Evolutionary conservation across 2,888 invertebrate species (phyloP), one percentile per base, ranked within the genome.

Genomic region (Lottia scabra): DNA sequence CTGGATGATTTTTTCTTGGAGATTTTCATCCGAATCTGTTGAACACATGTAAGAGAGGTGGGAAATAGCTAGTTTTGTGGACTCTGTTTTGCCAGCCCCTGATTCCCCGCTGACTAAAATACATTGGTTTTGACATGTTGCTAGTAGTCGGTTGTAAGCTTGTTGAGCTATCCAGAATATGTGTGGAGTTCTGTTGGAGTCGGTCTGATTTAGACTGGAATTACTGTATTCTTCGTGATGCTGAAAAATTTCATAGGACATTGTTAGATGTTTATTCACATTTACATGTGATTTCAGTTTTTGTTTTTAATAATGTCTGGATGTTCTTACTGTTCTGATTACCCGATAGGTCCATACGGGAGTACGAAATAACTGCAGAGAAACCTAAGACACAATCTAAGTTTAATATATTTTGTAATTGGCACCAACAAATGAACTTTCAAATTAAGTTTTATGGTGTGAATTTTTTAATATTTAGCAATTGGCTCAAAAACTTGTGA

Each of bases 101-200:
- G 81, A 81, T 68, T 85, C 85, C 16, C 85, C 85, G 65, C 82
- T 81, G 71, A 85, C 81, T 15, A 84, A 77, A 65, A 83, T 81
- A 68, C 81, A 83, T 72, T 85, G 84, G 44, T 75, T 72, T 45
- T 56, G n/a, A 23, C 73, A 73, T 10, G 77, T 79, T n/a, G 71
- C 63, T 19, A 71, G 71, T 65, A 85, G 67, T 63, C 71, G 79
- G 63, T 78, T 77, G 74, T 85, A 84, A 5, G 79, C 80, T 26
- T 75, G 70, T 67, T 83, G 82, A 13, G 84, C 82, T 12, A 83
- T 75, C 75, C 79, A 79, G 72, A 80, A 85, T 12, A 85, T 75
- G 65, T 85, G 85, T 8, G 85, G 84, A 19, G 74, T 72, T 26
- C 23, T 43, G 15, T 15, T 16, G n/a, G n/a, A 23, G n/a, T 12